Evolutionary conservation across 2,888 invertebrate species (phyloP).

Genomic region (Phortica okadai): DNA sequence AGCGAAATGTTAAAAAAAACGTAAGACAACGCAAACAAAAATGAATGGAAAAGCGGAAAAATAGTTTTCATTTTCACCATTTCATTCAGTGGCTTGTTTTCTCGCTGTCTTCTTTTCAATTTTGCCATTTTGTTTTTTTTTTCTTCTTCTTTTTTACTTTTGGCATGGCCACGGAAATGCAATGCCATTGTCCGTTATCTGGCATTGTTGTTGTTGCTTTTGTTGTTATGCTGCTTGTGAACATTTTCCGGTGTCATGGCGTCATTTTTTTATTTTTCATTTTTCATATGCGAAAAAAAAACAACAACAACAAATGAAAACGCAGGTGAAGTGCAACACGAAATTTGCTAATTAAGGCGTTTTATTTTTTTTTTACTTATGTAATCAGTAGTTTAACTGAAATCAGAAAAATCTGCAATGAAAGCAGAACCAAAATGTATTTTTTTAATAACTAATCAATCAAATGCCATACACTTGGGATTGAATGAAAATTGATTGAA

Average conservation of each 20-base stretch:
- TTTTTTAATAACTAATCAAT: neutral
- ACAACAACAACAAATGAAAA: too few species aligned
- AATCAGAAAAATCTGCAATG: neutral
- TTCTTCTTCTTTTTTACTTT: conserved; percentile 23
- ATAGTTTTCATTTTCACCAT: conserved; percentile 58
- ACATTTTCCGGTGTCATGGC: conserved; percentile 27
- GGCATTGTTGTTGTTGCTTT: conserved; percentile 29
- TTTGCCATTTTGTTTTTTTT: neutral
- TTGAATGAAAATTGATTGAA: conserved; percentile 14
- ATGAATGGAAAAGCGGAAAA: conserved; percentile 48
- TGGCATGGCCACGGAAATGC: conserved; percentile 63
- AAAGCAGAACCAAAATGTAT: neutral
- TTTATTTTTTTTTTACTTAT: neutral
- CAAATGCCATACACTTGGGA: conserved; percentile 4
- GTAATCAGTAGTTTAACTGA: neutral
- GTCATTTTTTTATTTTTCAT: neutral
- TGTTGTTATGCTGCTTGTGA: conserved; percentile 27
- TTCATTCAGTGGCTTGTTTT: neutral
- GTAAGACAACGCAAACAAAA: conserved; percentile 27
- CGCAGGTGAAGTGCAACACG: conserved; percentile 2
- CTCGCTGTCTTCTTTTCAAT: neutral
- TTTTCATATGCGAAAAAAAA: neutral
- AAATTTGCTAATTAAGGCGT: conserved; percentile 12
- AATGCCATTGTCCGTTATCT: conserved; percentile 56
- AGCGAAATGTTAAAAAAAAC: neutral